Percentiles rank a stretch among this genome's conserved stretches.
These are phyloP conservation scores for Uropsilus gracilis DNA, from an alignment of 2,113 vertebrate species.

Conservation along the genomic window DNA sequence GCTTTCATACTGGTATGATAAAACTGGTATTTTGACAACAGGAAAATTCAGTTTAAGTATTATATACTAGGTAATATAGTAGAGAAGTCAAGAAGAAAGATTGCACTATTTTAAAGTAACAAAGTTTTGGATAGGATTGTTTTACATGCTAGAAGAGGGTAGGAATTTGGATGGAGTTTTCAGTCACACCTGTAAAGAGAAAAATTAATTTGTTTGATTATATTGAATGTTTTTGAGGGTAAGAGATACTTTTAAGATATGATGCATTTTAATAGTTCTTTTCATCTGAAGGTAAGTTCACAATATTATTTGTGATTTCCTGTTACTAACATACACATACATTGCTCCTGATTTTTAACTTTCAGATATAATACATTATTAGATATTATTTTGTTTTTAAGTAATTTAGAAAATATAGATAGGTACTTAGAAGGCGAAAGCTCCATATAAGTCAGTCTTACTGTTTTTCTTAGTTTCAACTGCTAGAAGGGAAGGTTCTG, in stretches of 20 bases:
- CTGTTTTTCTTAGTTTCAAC: not conserved
- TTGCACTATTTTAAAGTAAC: constrained; percentile 30
- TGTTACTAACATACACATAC: not conserved
- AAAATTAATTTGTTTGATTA: constrained; percentile 12
- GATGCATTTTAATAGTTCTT: not conserved
- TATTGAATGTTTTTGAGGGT: not conserved
- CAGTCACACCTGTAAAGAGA: constrained; percentile 67
- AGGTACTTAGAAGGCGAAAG: not conserved
- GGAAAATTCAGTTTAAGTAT: not conserved
- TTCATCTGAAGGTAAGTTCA: not conserved
- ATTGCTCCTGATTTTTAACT: not conserved
- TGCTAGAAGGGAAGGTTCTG: not conserved
- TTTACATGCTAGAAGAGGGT: not conserved
- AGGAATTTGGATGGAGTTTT: not conserved
- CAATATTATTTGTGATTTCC: not conserved
- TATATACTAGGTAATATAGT: not conserved
- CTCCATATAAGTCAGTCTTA: not conserved
- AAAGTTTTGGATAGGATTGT: not conserved
- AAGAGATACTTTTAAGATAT: not conserved
- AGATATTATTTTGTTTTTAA: not conserved
- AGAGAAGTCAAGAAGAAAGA: constrained; percentile 6
- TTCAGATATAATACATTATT: not conserved
- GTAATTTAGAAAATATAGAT: not conserved
- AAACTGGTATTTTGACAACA: not conserved
- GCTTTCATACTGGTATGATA: not conserved